phyloP scores from a whole-genome alignment of 2,888 invertebrate genomes.

The Anagyrus pseudococci region DNA sequence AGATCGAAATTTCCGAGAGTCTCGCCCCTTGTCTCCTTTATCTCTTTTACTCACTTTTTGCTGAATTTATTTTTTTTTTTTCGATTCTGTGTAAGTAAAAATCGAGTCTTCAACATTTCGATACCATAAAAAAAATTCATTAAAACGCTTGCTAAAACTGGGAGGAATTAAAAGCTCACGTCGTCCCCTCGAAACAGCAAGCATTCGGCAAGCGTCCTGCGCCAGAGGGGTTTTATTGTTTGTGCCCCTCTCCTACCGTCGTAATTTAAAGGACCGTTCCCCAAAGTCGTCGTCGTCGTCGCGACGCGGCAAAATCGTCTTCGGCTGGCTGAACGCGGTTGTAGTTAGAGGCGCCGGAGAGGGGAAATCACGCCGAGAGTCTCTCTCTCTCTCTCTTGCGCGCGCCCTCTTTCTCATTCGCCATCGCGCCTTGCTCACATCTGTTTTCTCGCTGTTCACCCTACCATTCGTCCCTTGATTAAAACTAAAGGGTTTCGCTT shows the following conservation, averaged over 20 bases:
- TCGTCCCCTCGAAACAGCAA: background rate
- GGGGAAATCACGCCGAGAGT: background rate
- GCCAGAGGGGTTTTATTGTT: slow-evolving; percentile 42
- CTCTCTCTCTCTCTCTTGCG: no score
- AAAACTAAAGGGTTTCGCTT: slow-evolving; percentile 29
- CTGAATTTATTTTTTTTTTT: no score
- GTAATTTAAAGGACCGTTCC: slow-evolving; percentile 43
- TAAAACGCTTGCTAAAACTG: no score
- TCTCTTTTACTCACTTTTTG: no score
- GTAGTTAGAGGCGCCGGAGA: background rate
- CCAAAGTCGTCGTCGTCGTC: background rate
- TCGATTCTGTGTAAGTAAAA: no score
- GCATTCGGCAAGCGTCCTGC: background rate
- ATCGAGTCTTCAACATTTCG: no score
- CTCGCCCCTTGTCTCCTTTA: no score
- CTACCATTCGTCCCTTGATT: slow-evolving; percentile 18
- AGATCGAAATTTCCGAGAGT: no score
- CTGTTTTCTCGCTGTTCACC: slow-evolving; percentile 29
- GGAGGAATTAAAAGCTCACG: no score
- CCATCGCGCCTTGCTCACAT: slow-evolving; percentile 11
- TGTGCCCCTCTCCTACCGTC: slow-evolving; percentile 37
- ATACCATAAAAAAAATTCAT: no score
- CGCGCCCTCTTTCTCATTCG: background rate
- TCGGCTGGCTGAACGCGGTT: background rate
- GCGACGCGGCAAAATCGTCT: slow-evolving; percentile 10